Conservation (phyloP, 2,797 vertebrate genomes). For the Triplophysa yarkandensis region DNA sequence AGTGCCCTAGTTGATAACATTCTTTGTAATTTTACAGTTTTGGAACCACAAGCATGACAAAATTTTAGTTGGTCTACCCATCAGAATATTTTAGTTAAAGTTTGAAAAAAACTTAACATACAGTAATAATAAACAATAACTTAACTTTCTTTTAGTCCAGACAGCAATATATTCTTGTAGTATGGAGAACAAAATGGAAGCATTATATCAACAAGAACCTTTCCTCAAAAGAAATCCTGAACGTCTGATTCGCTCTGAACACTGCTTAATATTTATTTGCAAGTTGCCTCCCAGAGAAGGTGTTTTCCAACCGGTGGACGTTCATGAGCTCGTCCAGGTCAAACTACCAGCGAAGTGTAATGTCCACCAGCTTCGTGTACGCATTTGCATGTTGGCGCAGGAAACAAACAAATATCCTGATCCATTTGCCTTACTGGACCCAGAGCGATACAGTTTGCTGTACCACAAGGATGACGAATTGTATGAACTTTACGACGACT, state of each 20-base stretch:
- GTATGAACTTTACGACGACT: constrained; percentile 79
- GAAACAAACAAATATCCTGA: constrained; percentile 63
- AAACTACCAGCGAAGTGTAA: constrained; percentile 73
- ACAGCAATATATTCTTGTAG: constrained; percentile 24
- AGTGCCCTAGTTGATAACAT: too few relatives aligned
- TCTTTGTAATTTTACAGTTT: too few relatives aligned
- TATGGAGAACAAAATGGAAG: constrained; percentile 48
- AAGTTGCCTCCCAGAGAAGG: constrained; percentile 57
- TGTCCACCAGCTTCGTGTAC: constrained; percentile 73
- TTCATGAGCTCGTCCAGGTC: constrained; percentile 58
- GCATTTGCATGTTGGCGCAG: constrained; percentile 69
- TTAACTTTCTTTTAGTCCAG: too few relatives aligned
- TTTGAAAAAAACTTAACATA: too few relatives aligned
- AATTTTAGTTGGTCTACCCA: too few relatives aligned
- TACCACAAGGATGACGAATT: constrained; percentile 68
- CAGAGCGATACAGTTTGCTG: constrained; percentile 71
- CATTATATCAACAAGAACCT: constrained; percentile 2
- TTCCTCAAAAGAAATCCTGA: background rate
- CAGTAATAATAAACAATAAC: too few relatives aligned
- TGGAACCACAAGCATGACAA: too few relatives aligned
- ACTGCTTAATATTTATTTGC: constrained; percentile 70
- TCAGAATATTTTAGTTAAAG: too few relatives aligned
- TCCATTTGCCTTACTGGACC: constrained; percentile 69
- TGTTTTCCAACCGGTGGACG: constrained; percentile 10
- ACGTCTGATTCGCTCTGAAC: constrained; percentile 56